Base-by-base conservation (phyloP, 2,888 invertebrate species). In the Eupithecia insigniata region DNA sequence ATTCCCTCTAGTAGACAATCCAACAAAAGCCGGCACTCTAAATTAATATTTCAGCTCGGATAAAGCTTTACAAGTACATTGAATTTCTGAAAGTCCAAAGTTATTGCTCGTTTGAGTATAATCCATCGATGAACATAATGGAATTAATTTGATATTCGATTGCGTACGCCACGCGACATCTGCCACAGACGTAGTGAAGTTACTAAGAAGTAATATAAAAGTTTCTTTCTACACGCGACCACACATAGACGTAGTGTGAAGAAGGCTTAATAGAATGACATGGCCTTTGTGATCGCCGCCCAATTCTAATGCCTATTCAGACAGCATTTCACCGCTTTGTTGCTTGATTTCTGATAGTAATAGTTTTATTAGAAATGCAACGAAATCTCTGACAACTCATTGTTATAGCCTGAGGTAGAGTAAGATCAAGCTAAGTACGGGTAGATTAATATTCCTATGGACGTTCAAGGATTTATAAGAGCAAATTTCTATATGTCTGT, bases 261-360 rank as follows among this genome's bases (percentile, higher is more conserved):
- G 93, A 88, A 92, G 92, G 92, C 92, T 92, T 93, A 93, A 94
- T 93, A 90, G 93, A 93, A 92, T 94, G 93, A 93, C 93, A 93
- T 86, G 87, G 90, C 90, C 93, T 93, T 94, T 94, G 93, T 92
- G 84, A 88, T 85, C 89, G 91, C 94, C 94, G 94, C 93, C 93
- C 93, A 94, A 93, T 93, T 93, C 92, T 89, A 92, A 93, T 92
- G 93, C 92, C 92, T 91, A 93, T 94, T 94, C 92, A 94, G 90
- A 92, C 93, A 92, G 93, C 92, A 93, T 93, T 91, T 93, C 92
- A 90, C 88, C 89, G 89, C 92, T 90, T 94, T 94, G 93, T 93
- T 93, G 91, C 91, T 92, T 94, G 88, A 93, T 93, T 93, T 93
- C 86, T 88, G 91, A 90, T 89, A 91, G 92, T 92, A 92, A 93